These are phyloP conservation scores for Boleophthalmus pectinirostris DNA, from an alignment of 2,113 vertebrate genomes.

Conservation along the genomic window DNA sequence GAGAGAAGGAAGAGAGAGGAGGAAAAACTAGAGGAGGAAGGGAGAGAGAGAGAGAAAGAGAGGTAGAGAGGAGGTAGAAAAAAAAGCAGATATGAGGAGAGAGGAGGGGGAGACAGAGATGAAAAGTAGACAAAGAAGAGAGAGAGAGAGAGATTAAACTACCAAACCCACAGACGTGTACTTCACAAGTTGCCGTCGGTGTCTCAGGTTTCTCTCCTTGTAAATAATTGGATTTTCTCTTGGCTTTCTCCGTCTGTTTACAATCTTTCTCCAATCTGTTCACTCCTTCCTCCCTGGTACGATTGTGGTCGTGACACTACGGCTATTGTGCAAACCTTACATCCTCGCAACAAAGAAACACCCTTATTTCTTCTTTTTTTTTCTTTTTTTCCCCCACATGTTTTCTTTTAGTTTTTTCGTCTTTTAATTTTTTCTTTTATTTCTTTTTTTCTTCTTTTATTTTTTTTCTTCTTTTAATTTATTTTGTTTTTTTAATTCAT, in stretches of 20 bases:
- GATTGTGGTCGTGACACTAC: neutral
- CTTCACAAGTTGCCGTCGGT: neutral
- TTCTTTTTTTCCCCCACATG: too few species aligned
- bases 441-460: too few species aligned
- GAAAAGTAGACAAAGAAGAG: too few species aligned
- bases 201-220: neutral
- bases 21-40: neutral
- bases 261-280: neutral
- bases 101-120: neutral
- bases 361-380: neutral
- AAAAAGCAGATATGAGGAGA: too few species aligned
- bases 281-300: constrained; percentile 1
- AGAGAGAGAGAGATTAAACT: constrained; percentile 10
- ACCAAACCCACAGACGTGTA: neutral
- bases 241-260: neutral
- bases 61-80: neutral
- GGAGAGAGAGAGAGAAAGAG: neutral
- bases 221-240: neutral
- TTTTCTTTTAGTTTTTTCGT: too few species aligned
- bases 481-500: too few species aligned
- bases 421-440: too few species aligned
- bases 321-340: neutral
- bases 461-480: too few species aligned
- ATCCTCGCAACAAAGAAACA: neutral
- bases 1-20: constrained; percentile 1